phyloP scores from a whole-genome alignment of 2,797 vertebrate species.

The Bovichtus diacanthus region DNA sequence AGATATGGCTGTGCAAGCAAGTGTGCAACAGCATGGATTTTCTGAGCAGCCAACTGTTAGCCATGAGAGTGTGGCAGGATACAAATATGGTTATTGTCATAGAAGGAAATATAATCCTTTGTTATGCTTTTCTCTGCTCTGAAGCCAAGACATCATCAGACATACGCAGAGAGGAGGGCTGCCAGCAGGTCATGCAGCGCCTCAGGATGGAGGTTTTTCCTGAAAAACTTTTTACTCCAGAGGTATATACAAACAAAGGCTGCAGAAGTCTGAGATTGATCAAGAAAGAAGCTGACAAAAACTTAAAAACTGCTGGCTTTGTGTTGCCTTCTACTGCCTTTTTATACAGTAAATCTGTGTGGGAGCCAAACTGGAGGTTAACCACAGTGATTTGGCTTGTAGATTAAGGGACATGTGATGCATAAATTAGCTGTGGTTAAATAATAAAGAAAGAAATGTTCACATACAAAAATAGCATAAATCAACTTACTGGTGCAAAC shows the following conservation, averaged over 20 bases:
- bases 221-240: conserved; percentile 24
- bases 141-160: conserved; percentile 47
- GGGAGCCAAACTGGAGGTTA: conserved; percentile 26
- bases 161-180: conserved; percentile 8
- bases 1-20: conserved; percentile 11
- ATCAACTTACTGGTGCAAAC: neutral
- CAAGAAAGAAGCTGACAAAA: neutral
- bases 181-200: conserved; percentile 59
- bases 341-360: neutral
- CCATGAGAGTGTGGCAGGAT: conserved; percentile 1
- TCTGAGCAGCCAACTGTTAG: conserved; percentile 3
- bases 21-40: neutral
- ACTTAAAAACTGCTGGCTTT: conserved; percentile 19
- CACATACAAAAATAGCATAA: neutral
- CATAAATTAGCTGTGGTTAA: conserved; percentile 28
- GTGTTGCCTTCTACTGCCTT: conserved; percentile 16
- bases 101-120: conserved; percentile 65
- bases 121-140: conserved; percentile 58
- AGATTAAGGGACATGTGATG: conserved; percentile 23
- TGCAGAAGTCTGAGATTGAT: conserved; percentile 10
- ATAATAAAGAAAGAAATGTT: neutral
- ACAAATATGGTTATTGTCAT: conserved; percentile 57
- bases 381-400: conserved; percentile 30
- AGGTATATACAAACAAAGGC: conserved; percentile 52
- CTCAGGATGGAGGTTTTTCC: conserved; percentile 43